Evolutionary conservation across 2,797 vertebrate species (phyloP), one percentile per base, ranked within the genome.

Genomic region (Protosalanx chinensis): DNA sequence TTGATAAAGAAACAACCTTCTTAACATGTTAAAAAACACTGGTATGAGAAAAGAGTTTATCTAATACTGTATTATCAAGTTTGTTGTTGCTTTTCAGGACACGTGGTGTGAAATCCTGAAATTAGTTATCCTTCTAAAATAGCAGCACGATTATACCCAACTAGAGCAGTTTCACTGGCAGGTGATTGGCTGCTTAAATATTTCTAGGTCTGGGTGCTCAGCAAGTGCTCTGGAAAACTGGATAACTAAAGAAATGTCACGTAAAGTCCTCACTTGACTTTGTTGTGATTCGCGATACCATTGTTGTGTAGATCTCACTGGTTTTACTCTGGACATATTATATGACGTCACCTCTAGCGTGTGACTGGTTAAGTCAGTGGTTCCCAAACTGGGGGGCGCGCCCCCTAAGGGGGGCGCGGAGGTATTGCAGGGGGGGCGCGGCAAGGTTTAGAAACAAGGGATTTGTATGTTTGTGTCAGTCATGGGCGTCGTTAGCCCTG

Each of bases 21-120:
- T 66, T 15, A 65, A 49, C 23, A 51, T 49, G 18, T 56, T 56
- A 29, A 15, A 65, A 64, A 66, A 66, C 41, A 51, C 37, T 51
- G 46, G 6, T 49, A 15, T 51, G 64, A 49, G 27, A 27, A 27
- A 23, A 60, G 58, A 29, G 23, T 1, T 1, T 29, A 12, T 60
- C 12, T 60, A 60, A 60, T 60, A 60, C 56, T 60, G 64, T 18
- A 6, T n/a, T n/a, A 51, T 51, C 27, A 13, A 51, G 46, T 51
- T 51, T 53, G 46, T 49, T 53, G 51, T 53, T 7, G 16, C 51
- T 56, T 46, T 46, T 56, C 64, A 49, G 35, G 37, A 65, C 37
- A 65, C 4, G 0, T 6, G 18, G 51, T 56, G 27, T 49, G 20
- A 10, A 20, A 13, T 13, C 64, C 20, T 49, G 64, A 27, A 65